Conservation (phyloP, 2,888 invertebrate species). For the Stegophylla sp. region DNA sequence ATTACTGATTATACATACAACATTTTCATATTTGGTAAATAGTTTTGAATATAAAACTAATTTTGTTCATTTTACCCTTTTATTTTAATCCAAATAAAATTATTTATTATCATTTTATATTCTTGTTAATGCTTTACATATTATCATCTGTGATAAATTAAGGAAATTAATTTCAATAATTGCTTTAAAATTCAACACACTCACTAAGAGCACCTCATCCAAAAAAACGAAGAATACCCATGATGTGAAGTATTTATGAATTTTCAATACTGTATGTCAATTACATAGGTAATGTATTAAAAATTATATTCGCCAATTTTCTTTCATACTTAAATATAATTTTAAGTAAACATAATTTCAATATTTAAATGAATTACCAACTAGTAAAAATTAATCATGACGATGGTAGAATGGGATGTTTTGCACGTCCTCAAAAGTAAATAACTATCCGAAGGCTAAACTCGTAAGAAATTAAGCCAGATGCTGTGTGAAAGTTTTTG, state of each 20-base stretch:
- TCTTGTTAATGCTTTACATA: background rate
- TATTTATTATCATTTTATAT: background rate
- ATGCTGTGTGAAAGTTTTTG: slow-evolving; percentile 24
- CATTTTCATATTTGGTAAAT: too few relatives aligned
- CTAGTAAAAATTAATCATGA: slow-evolving; percentile 21
- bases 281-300: too few relatives aligned
- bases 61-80: background rate
- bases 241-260: too few relatives aligned
- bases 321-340: too few relatives aligned
- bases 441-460: slow-evolving; percentile 1
- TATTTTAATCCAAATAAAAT: background rate
- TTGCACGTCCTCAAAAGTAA: slow-evolving; percentile 18
- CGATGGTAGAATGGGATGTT: background rate
- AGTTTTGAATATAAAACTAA: too few relatives aligned
- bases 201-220: too few relatives aligned
- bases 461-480: slow-evolving; percentile 47
- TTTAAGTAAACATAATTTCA: too few relatives aligned
- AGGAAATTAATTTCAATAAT: background rate
- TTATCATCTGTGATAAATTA: background rate
- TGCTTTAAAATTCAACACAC: too few relatives aligned
- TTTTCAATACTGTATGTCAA: too few relatives aligned
- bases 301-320: too few relatives aligned
- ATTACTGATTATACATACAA: too few relatives aligned
- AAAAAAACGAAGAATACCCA: too few relatives aligned
- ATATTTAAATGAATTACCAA: background rate